Evolutionary conservation across 2,113 vertebrate genomes (phyloP).

Genomic region (Takifugu flavidus): DNA sequence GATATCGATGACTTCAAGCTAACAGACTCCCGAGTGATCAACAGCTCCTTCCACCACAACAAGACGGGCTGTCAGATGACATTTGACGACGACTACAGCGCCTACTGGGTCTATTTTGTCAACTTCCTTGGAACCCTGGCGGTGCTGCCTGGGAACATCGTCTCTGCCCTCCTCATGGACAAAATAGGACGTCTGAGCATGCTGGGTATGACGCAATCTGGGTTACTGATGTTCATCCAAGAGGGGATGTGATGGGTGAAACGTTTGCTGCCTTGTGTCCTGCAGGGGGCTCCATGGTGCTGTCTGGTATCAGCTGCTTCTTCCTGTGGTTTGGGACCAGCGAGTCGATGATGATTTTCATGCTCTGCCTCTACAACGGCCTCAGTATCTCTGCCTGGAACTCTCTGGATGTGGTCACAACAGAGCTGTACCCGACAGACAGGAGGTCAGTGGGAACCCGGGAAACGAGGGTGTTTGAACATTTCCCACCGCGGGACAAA

Average conservation of each 20-base stretch:
- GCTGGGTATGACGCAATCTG: conserved; percentile 79
- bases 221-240: neutral
- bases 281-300: conserved; percentile 96
- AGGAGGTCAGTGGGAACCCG: conserved; percentile 77
- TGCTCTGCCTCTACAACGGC: conserved; percentile 96
- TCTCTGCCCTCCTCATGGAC: conserved; percentile 97
- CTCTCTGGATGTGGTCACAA: conserved; percentile 93
- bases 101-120: conserved; percentile 99
- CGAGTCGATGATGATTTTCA: conserved; percentile 98
- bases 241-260: conserved; percentile 1
- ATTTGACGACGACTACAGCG: conserved; percentile 94
- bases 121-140: conserved; percentile 97
- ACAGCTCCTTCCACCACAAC: conserved; percentile 86
- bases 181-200: conserved; percentile 95
- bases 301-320: conserved; percentile 98
- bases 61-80: conserved; percentile 96
- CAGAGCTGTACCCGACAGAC: conserved; percentile 94
- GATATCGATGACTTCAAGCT: conserved; percentile 91
- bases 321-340: conserved; percentile 98
- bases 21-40: conserved; percentile 83
- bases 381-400: conserved; percentile 99
- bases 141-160: conserved; percentile 95
- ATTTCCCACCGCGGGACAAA: neutral
- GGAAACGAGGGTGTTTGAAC: neutral
- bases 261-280: neutral